phyloP scores from a whole-genome alignment of 2,113 vertebrate genomes.

The Tympanuchus pallidicinctus region DNA sequence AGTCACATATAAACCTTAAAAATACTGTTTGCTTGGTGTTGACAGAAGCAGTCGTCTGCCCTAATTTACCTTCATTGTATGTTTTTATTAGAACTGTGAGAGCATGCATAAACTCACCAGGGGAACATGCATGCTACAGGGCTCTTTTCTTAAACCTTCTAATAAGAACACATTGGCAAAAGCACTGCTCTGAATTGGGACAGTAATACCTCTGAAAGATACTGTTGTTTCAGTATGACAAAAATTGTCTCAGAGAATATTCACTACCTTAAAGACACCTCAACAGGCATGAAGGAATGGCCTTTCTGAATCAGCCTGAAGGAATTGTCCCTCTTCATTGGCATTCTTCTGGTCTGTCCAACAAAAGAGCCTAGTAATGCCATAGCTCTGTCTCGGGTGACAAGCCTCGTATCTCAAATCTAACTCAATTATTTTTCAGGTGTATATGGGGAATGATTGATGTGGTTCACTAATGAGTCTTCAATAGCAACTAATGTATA shows the following conservation, averaged over 20 bases:
- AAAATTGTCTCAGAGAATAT: neutral
- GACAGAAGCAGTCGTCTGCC: constrained; percentile 66
- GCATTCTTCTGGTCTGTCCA: neutral
- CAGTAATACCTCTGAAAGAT: neutral
- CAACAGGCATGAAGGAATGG: neutral
- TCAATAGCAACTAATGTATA: neutral
- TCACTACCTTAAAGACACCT: neutral
- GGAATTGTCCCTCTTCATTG: neutral
- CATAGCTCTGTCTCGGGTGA: neutral
- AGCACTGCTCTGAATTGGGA: neutral
- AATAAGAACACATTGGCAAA: constrained; percentile 10
- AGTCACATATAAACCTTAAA: constrained; percentile 60
- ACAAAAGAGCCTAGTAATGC: neutral
- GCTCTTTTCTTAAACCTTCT: constrained; percentile 43
- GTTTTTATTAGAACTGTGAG: constrained; percentile 74
- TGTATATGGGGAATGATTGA: neutral
- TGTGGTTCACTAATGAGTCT: neutral
- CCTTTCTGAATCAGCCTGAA: neutral
- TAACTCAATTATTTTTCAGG: neutral
- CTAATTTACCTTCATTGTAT: constrained; percentile 74
- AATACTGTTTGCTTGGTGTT: constrained; percentile 68
- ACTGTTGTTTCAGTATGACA: neutral
- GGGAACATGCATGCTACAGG: constrained; percentile 39
- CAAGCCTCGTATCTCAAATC: neutral
- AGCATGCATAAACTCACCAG: constrained; percentile 68